These are phyloP conservation scores for Gambusia holbrooki DNA, from an alignment of 2,113 vertebrate species.

Conservation along the genomic window DNA sequence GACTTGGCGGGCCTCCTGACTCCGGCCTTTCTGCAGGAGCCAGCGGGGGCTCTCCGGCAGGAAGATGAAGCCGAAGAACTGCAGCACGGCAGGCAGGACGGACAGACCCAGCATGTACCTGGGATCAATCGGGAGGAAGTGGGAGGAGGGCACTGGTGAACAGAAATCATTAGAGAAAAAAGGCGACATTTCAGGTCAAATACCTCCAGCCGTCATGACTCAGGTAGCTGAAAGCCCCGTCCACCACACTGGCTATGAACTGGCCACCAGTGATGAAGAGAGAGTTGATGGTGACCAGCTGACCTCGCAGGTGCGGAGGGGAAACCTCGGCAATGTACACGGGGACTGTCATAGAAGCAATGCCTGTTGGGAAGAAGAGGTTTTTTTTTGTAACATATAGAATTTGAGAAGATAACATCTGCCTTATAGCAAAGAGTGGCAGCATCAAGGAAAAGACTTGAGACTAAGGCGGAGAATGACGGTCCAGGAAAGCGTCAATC, in stretches of 20 bases:
- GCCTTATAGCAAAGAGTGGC: no score
- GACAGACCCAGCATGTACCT: constrained; percentile 98
- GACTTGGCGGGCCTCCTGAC: constrained; percentile 85
- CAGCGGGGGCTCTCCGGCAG: constrained; percentile 96
- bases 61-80: constrained; percentile 94
- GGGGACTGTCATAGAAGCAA: constrained; percentile 96
- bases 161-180: neutral
- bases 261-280: constrained; percentile 98
- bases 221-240: constrained; percentile 95
- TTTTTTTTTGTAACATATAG: no score
- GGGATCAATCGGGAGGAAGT: neutral
- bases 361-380: constrained; percentile 74
- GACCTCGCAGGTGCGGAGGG: constrained; percentile 89
- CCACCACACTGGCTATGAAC: constrained; percentile 91
- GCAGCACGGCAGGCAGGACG: constrained; percentile 86
- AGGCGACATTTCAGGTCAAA: no score
- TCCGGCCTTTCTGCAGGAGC: constrained; percentile 93
- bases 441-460: no score
- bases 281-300: constrained; percentile 93
- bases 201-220: constrained; percentile 92
- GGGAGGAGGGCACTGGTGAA: neutral
- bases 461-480: no score
- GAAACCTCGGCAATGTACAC: constrained; percentile 97
- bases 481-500: no score
- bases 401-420: no score